Base-by-base conservation (phyloP, 35 echinoderm and acorn worm species). In the Heliocidaris erythrogramma region DNA sequence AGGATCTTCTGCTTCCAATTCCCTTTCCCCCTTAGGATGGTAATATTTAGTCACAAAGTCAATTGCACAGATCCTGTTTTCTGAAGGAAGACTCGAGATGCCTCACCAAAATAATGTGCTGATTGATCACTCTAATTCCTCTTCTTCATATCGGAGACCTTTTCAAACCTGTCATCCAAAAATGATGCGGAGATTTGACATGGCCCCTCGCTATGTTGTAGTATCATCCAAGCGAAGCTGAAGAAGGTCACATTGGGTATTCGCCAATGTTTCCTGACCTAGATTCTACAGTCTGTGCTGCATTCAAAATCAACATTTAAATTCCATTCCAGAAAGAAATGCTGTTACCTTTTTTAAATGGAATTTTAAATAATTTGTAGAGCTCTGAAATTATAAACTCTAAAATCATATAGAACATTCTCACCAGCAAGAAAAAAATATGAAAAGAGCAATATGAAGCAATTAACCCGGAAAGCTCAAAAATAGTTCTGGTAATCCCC, bases 61-160 rank as follows among this genome's bases (percentile, higher is more conserved):
- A 59, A 92, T 92, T 92, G 91, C 91, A 92, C 48, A 92, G 91
- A 92, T 92, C 91, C 91, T 92, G 91, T 92, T 92, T 92, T 92
- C 91, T 92, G 91, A 50, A 59, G 91, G 91, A 92, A 92, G 91
- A 92, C 48, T 30, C n/a, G 49, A 59, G 91, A 59, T 89, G 31
- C 49, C 91, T 92, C 48, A 48, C 47, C 16, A 30, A 92, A 59
- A 92, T 59, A 59, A 92, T 50, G 91, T 59, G 91, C 91, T 52
- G 91, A 92, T 92, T 92, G 91, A 92, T 59, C 47, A 42, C 17
- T 89, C 31, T 32, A 47, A 89, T 89, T 89, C 87, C 12, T 89
- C 87, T 89, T 89, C 31, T 89, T 89, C 31, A 42, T 89, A 42
- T 78, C 27, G 65, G 18, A 78, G 18, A 56, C 52, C 52, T 56